Conservation (phyloP, 1,140 invertebrate genomes). For the Drosophila suzukii region DNA sequence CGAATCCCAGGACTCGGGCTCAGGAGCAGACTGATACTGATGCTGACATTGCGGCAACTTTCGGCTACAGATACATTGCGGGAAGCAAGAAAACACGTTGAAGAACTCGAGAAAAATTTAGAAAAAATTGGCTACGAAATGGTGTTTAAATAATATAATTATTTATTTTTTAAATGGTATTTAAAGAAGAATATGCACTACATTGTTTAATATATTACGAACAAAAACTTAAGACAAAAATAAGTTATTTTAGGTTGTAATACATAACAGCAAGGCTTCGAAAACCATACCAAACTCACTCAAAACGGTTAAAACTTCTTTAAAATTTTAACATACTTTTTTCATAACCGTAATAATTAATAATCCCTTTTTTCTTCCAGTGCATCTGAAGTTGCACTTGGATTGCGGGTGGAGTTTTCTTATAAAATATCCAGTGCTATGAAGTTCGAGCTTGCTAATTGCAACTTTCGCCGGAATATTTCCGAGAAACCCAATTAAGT, state of each 20-base stretch:
- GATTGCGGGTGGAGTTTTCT: slow-evolving; percentile 4
- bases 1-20: slow-evolving; percentile 9
- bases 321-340: no score
- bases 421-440: slow-evolving; percentile 12
- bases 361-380: not conserved
- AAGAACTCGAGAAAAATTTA: not conserved
- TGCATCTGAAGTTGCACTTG: slow-evolving; percentile 31
- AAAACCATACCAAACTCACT: no score
- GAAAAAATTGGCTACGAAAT: no score
- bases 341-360: not conserved
- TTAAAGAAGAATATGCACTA: no score
- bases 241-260: no score
- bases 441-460: slow-evolving; percentile 65
- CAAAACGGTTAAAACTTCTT: no score
- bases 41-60: slow-evolving; percentile 61
- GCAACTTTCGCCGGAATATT: slow-evolving; percentile 64
- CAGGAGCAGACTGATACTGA: slow-evolving; percentile 40
- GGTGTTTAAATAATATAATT: no score
- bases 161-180: no score
- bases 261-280: no score
- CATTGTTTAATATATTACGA: no score
- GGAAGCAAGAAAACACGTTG: slow-evolving; percentile 1
- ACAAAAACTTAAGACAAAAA: no score
- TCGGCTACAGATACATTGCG: slow-evolving; percentile 62
- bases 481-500: slow-evolving; percentile 77